Evolutionary conservation across 2,113 vertebrate genomes (phyloP).

Genomic region (Triplophysa siluroides): DNA sequence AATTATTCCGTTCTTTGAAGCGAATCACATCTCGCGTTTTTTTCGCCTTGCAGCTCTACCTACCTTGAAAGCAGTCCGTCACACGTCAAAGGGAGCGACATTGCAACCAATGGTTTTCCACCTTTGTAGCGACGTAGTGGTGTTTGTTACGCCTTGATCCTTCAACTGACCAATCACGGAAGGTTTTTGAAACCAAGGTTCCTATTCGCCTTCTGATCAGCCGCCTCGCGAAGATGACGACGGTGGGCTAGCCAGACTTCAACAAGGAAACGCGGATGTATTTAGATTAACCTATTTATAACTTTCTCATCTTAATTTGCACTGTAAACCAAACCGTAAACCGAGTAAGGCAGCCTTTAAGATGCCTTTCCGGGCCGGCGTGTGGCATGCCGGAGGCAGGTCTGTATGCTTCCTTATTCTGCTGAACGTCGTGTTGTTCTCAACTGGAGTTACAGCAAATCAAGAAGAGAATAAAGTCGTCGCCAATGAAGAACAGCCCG

Average conservation of each 20-base stretch:
- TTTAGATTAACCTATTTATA: background rate
- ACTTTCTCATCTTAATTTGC: background rate
- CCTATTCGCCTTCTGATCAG: background rate
- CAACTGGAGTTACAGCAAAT: conserved; percentile 60
- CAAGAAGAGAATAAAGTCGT: conserved; percentile 68
- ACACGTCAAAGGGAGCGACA: background rate
- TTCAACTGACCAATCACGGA: background rate
- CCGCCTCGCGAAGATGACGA: background rate
- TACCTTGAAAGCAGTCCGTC: background rate
- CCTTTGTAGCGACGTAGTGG: background rate
- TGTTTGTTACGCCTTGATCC: background rate
- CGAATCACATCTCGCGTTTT: too few species aligned
- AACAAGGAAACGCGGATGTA: background rate
- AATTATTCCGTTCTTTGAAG: too few species aligned
- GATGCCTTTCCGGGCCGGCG: conserved; percentile 64
- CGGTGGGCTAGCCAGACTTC: background rate
- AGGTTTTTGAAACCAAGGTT: background rate
- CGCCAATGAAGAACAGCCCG: conserved; percentile 56
- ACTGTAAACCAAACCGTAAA: background rate
- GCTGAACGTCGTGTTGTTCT: conserved; percentile 57
- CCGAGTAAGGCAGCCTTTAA: background rate
- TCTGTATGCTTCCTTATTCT: conserved; percentile 53
- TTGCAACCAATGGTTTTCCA: background rate
- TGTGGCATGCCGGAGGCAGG: conserved; percentile 55
- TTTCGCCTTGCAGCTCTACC: conserved; percentile 18